phyloP scores from a whole-genome alignment of 2,113 vertebrate species.

The Burhinus bistriatus region DNA sequence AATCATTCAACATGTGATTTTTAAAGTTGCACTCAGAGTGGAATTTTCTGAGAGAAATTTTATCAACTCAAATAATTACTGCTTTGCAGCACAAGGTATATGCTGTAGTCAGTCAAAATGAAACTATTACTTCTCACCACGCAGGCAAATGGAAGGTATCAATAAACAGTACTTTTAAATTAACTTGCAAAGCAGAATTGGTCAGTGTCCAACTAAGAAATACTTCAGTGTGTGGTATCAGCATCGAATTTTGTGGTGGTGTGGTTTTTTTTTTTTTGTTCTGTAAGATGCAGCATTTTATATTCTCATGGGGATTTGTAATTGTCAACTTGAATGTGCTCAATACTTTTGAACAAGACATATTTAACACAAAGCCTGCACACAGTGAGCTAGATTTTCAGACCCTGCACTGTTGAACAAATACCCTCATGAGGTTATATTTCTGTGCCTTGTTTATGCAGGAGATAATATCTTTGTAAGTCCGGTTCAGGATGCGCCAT shows the following conservation, averaged over 20 bases:
- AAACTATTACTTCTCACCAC: background rate
- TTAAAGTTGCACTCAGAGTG: background rate
- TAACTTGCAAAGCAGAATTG: background rate
- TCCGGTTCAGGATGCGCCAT: background rate
- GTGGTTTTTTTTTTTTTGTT: background rate
- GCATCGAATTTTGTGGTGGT: background rate
- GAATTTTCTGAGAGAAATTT: conserved; percentile 51
- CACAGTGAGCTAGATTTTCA: background rate
- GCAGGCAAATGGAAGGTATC: background rate
- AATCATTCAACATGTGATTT: conserved; percentile 32
- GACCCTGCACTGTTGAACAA: background rate
- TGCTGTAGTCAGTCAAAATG: background rate
- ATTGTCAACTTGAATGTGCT: background rate
- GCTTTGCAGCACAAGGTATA: background rate
- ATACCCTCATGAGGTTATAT: background rate
- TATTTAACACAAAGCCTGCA: background rate
- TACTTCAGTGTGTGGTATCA: background rate
- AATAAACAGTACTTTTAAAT: background rate
- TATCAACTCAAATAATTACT: conserved; percentile 48
- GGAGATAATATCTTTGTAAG: background rate
- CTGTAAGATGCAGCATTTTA: background rate
- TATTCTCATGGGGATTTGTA: background rate
- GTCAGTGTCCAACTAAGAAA: background rate
- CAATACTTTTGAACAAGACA: background rate
- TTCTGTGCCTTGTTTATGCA: background rate